Evolutionary conservation across 2,888 invertebrate species (phyloP), one percentile per base, ranked within the genome.

Genomic region (Ormyrus nitidulus): DNA sequence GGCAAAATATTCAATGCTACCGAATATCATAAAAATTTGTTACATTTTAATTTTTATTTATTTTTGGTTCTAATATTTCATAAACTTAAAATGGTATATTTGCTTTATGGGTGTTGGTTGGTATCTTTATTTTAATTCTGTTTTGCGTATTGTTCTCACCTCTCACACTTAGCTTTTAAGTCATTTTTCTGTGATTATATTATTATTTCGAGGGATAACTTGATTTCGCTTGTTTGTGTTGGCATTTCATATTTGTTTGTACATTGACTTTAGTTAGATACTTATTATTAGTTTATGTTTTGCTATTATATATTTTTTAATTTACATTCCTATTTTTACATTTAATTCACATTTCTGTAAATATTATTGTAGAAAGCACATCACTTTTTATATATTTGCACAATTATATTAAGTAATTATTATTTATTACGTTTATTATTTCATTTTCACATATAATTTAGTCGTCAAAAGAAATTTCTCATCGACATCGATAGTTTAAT

Each of bases 141-240:
- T 71, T 75, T 78, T 68, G 69, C 66, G 53, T 44, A 76, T 70
- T 80, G 49, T 80, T 71, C 77, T 84, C 83, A 84, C 82, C 77
- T 84, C 84, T 77, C 64, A 72, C 68, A 80, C 73, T 70, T 85
- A 85, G 83, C 73, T 83, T 79, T 78, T 82, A 84, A 84, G 84
- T 83, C 64, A 77, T 54, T 59, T 82, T 82, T 80, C 70, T 83
- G 81, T 79, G 82, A 71, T 84, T 81, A 76, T 83, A 54, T 34
- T 61, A 56, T 83, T 82, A 80, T 83, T 82, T 77, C 75, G 82
- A 86, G 86, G 86, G 85, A 87, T 88, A 87, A 89, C 88, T 90
- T 89, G 87, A 89, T 88, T 89, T 88, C 88, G 87, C 87, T 88
- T 88, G 86, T 86, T 87, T 87, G 86, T 85, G 85, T 86, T 87